Percentiles rank a stretch among this genome's conserved stretches.
Conservation (phyloP, 2,113 vertebrate species). For the Spheniscus mendiculus region DNA sequence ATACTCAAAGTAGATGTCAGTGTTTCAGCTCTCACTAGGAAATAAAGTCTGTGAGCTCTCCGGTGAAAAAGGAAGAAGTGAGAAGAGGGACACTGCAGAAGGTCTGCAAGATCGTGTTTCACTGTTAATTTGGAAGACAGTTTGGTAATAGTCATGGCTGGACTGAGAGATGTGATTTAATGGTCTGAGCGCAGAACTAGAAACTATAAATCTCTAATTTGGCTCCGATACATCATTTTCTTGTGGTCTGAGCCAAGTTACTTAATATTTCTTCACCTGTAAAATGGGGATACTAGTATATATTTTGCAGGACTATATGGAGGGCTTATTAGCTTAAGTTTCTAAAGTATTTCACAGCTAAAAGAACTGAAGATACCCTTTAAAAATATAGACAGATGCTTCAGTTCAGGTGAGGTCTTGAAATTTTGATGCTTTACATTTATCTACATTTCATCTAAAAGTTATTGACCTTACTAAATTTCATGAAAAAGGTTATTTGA, state of each 20-base stretch:
- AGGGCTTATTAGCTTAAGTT: background rate
- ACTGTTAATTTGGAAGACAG: background rate
- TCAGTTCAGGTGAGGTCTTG: background rate
- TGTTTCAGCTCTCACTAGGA: background rate
- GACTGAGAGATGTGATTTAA: background rate
- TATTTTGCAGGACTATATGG: background rate
- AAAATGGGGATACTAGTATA: background rate
- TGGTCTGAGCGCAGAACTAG: background rate
- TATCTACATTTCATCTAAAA: background rate
- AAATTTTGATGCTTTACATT: background rate
- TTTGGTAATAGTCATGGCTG: background rate
- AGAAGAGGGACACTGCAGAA: background rate
- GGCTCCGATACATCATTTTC: background rate
- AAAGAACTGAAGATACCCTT: background rate
- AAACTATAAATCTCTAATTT: background rate
- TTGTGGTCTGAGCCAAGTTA: background rate
- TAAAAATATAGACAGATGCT: background rate
- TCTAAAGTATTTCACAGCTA: background rate
- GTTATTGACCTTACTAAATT: background rate
- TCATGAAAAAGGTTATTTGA: background rate
- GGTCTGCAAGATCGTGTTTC: background rate
- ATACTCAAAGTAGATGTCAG: background rate
- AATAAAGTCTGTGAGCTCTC: background rate
- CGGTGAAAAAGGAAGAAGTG: fast-evolving
- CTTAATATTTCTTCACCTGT: background rate